A percentile compares a stretch with the other conserved stretches of the same genome.
These are phyloP conservation scores for Iselma pallidipennis DNA, from an alignment of 2,888 invertebrate genomes.

Conservation along the genomic window DNA sequence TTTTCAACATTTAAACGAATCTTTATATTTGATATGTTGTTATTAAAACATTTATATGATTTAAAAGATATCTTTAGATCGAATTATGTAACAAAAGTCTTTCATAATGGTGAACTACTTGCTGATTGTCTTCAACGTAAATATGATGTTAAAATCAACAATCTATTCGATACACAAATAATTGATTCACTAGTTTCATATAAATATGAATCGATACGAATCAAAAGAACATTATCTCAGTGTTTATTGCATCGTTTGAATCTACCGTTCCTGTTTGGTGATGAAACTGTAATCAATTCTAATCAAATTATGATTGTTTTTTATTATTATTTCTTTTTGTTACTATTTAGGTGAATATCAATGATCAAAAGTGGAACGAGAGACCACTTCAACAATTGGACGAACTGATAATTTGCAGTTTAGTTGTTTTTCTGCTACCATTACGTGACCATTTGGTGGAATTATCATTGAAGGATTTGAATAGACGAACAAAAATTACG, in stretches of 20 bases:
- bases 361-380: conserved; percentile 6
- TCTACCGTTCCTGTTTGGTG: conserved; percentile 11
- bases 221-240: conserved; percentile 3
- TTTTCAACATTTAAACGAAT: conserved; percentile 12
- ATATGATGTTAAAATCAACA: conserved; percentile 60
- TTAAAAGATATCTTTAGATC: conserved; percentile 57
- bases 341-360: conserved; percentile 13
- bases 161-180: conserved; percentile 62
- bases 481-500: neutral
- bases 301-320: conserved; percentile 4
- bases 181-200: conserved; percentile 5
- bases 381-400: conserved; percentile 5
- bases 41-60: conserved; percentile 44
- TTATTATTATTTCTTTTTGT: neutral
- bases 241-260: conserved; percentile 18
- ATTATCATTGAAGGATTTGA: neutral
- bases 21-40: conserved; percentile 18
- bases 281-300: conserved; percentile 10
- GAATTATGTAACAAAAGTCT: conserved; percentile 60
- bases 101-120: conserved; percentile 63
- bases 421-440: conserved; percentile 13
- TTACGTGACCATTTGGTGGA: conserved; percentile 10
- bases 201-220: neutral
- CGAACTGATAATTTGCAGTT: conserved; percentile 7
- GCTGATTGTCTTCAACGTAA: conserved; percentile 65